Percentiles rank a stretch among this genome's conserved stretches.
phyloP scores from a whole-genome alignment of 2,797 vertebrate genomes.

The Premnoplex brunnescens region DNA sequence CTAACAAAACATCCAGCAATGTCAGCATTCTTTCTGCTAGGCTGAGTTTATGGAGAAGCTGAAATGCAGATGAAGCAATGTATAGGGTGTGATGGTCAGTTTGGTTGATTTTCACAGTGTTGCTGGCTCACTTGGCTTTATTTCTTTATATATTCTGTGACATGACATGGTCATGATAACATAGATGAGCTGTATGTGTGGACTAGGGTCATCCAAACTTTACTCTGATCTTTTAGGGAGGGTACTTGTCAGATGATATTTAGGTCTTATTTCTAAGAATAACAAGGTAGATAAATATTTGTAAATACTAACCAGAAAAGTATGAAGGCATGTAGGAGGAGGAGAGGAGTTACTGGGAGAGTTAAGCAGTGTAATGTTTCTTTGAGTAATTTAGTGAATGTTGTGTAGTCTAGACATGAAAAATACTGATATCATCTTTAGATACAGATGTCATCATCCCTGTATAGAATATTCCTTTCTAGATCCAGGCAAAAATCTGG shows the following conservation, averaged over 20 bases:
- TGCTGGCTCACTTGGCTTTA: not conserved
- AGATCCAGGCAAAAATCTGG: not conserved
- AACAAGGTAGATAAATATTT: not conserved
- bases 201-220: not conserved
- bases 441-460: not conserved
- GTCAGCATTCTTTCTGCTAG: not conserved
- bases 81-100: not conserved
- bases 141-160: not conserved
- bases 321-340: constrained; percentile 7
- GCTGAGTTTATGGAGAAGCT: not conserved
- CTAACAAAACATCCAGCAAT: not conserved
- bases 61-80: not conserved
- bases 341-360: not conserved
- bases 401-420: constrained; percentile 41
- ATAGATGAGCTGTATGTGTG: not conserved
- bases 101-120: not conserved
- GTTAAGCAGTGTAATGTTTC: constrained; percentile 28
- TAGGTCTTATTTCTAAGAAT: constrained; percentile 41
- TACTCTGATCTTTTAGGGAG: not conserved
- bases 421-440: constrained; percentile 10
- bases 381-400: constrained; percentile 32
- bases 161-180: not conserved
- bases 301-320: constrained; percentile 21
- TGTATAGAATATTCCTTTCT: constrained; percentile 5
- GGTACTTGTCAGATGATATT: not conserved